Evolutionary conservation across 2,113 vertebrate genomes (phyloP).

Genomic region (Lepisosteus osseus): DNA sequence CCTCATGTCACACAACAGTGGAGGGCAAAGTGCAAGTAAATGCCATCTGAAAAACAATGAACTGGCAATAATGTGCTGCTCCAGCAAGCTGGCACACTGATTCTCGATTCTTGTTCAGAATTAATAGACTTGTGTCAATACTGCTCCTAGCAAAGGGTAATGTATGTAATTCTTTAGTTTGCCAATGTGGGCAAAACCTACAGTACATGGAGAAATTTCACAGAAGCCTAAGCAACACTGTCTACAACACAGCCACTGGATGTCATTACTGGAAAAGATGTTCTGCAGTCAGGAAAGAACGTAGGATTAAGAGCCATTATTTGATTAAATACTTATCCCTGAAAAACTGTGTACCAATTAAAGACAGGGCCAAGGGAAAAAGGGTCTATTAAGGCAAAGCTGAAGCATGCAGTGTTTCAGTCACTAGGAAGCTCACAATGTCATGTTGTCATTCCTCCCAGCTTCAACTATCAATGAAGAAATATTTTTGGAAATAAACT

Average conservation of each 20-base stretch:
- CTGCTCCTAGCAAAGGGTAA: not conserved
- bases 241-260: too few species aligned
- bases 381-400: constrained; percentile 72
- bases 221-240: too few species aligned
- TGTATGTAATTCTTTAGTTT: not conserved
- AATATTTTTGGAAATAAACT: too few species aligned
- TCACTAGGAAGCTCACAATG: constrained; percentile 46
- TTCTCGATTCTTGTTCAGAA: not conserved
- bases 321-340: constrained; percentile 66
- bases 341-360: constrained; percentile 57
- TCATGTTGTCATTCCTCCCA: constrained; percentile 51
- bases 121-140: not conserved
- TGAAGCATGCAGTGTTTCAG: constrained; percentile 35
- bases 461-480: constrained; percentile 24
- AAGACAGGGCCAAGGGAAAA: constrained; percentile 63
- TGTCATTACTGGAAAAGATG: not conserved
- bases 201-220: not conserved
- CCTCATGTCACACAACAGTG: not conserved
- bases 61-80: not conserved
- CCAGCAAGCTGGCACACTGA: not conserved
- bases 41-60: not conserved
- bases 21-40: not conserved
- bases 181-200: not conserved
- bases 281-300: not conserved
- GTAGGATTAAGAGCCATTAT: constrained; percentile 44